Percentiles rank a stretch among this genome's conserved stretches.
Evolutionary conservation across 2,113 vertebrate genomes (phyloP).

Genomic region (Dicrurus megarhynchus): DNA sequence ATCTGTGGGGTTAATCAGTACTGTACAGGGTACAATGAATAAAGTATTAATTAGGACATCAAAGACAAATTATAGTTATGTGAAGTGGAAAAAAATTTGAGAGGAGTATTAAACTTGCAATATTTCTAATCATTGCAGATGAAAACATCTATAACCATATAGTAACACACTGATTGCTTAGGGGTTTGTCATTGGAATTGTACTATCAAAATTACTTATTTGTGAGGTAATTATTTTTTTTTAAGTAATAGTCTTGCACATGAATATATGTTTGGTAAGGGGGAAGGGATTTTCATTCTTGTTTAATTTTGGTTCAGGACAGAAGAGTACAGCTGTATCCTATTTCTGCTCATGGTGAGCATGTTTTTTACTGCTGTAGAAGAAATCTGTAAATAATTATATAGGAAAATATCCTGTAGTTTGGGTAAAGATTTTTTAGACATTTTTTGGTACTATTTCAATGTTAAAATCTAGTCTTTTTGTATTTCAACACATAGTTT

Average conservation of each 20-base stretch:
- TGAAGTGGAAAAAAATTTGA: background rate
- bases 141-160: background rate
- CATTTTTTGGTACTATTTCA: background rate
- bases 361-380: background rate
- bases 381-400: background rate
- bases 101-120: background rate
- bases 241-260: background rate
- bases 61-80: background rate
- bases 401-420: background rate
- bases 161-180: background rate
- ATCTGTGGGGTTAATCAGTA: background rate
- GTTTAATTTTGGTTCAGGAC: background rate
- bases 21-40: background rate
- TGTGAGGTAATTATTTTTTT: background rate
- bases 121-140: background rate
- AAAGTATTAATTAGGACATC: background rate
- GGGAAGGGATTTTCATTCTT: background rate
- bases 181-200: background rate
- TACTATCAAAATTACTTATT: background rate
- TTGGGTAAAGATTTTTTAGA: background rate
- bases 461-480: background rate
- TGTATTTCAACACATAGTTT: background rate
- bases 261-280: background rate
- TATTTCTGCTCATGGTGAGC: background rate
- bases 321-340: background rate